phyloP scores from a whole-genome alignment of 2,888 invertebrate species.

The Azorinus chamasolen region DNA sequence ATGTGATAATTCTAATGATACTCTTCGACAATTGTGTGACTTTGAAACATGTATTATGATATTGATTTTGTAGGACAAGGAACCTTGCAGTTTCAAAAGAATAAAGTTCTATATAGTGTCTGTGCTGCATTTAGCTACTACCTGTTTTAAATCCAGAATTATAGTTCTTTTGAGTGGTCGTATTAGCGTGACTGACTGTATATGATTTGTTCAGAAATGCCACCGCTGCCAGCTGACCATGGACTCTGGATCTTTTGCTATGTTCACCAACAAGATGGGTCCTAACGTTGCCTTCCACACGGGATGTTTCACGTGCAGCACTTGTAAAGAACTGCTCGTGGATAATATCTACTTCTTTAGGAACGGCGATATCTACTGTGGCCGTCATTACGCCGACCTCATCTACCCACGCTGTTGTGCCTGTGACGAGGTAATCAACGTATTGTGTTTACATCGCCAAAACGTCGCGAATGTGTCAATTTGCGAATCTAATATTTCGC shows the following conservation, averaged over 20 bases:
- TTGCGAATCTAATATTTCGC: no score
- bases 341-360: conserved; percentile 80
- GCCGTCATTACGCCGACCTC: conserved; percentile 79
- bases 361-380: conserved; percentile 78
- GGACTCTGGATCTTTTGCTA: conserved; percentile 73
- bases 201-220: conserved; percentile 69
- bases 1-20: no score
- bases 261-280: conserved; percentile 72
- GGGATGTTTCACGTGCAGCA: conserved; percentile 79
- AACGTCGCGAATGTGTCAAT: no score
- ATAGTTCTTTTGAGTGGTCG: no score
- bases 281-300: conserved; percentile 78
- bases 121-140: no score
- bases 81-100: no score
- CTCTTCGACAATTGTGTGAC: no score
- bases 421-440: conserved; percentile 77
- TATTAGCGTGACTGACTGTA: no score
- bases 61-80: no score
- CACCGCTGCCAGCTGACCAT: conserved; percentile 74
- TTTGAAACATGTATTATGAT: no score
- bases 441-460: background rate
- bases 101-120: no score
- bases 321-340: conserved; percentile 78
- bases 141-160: no score
- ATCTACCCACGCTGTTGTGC: conserved; percentile 79